Percentiles rank a stretch among this genome's conserved stretches.
These are phyloP conservation scores for Sebastes diploproa DNA, from an alignment of 2,797 vertebrate genomes.

Conservation along the genomic window DNA sequence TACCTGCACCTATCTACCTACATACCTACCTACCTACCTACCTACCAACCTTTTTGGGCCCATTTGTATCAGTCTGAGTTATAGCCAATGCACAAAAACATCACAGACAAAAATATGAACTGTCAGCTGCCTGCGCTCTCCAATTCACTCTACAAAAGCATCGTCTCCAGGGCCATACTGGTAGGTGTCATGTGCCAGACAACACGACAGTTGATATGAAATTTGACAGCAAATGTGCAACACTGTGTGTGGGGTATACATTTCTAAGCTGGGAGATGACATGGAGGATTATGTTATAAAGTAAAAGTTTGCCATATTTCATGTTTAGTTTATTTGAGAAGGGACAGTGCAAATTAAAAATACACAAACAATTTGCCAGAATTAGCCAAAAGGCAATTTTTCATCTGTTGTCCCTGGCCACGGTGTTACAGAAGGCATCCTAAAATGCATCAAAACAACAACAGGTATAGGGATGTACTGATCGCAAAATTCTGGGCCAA, in stretches of 20 bases:
- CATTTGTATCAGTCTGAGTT: not conserved
- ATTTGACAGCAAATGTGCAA: not conserved
- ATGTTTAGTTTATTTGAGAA: not conserved
- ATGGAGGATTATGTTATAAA: not conserved
- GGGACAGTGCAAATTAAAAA: no score
- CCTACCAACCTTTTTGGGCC: not conserved
- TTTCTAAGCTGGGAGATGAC: not conserved
- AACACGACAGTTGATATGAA: not conserved
- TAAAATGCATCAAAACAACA: no score
- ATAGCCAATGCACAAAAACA: not conserved
- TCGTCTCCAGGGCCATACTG: not conserved
- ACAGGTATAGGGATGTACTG: no score
- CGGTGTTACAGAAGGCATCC: no score
- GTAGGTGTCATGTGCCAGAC: not conserved
- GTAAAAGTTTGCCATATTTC: not conserved
- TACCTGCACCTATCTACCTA: not conserved
- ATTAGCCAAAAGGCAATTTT: no score
- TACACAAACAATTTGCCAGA: no score
- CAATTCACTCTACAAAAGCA: not conserved
- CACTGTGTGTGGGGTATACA: not conserved
- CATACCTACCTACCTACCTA: no score
- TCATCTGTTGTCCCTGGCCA: no score
- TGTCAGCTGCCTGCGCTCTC: not conserved
- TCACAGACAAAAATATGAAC: not conserved
- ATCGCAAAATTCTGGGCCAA: no score